These are phyloP conservation scores for Hypocryptadius cinnamomeus DNA, from an alignment of 2,113 vertebrate genomes.

Conservation along the genomic window DNA sequence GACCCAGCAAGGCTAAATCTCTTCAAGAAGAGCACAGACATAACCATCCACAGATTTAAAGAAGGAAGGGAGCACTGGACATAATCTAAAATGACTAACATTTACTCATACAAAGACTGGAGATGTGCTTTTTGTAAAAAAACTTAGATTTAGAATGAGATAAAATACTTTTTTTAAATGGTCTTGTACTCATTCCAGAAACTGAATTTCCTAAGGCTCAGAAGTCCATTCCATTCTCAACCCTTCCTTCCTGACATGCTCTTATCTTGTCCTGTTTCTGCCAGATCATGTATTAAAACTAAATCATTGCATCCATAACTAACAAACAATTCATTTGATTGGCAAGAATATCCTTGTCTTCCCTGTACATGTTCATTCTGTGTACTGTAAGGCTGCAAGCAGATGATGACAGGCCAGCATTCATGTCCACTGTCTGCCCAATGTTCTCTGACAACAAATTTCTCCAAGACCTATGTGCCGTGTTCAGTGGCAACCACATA, in stretches of 20 bases:
- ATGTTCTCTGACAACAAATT: neutral
- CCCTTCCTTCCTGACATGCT: neutral
- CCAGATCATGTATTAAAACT: neutral
- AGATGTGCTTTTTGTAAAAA: neutral
- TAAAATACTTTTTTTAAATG: neutral
- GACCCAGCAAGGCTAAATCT: neutral
- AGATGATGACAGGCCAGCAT: neutral
- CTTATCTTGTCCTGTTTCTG: conserved; percentile 34
- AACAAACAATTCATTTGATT: neutral
- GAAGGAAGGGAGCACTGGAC: neutral
- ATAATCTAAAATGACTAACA: neutral
- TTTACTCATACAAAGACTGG: neutral
- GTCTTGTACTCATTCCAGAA: neutral
- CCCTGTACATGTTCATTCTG: neutral
- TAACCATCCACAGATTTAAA: neutral
- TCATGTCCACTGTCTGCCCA: neutral
- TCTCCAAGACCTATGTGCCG: neutral
- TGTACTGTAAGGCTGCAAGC: neutral
- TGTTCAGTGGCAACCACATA: neutral
- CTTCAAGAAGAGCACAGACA: neutral
- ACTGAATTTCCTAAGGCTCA: neutral
- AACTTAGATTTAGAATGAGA: neutral
- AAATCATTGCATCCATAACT: neutral
- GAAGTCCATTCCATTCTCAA: neutral
- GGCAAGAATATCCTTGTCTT: neutral